These are phyloP conservation scores for Apamea monoglypha DNA, from an alignment of 2,888 invertebrate species.

Conservation along the genomic window DNA sequence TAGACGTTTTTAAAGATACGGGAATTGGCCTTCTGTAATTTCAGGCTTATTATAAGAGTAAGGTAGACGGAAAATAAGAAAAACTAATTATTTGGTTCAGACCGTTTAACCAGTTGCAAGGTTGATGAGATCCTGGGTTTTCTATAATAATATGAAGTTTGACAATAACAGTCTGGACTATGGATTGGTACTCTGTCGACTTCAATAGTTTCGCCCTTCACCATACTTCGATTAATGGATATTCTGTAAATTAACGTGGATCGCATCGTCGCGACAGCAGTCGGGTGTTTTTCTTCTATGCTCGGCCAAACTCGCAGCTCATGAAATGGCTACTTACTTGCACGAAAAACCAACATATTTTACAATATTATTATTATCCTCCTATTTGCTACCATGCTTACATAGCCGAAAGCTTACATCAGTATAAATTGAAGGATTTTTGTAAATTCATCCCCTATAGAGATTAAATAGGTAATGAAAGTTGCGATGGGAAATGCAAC, in stretches of 20 bases:
- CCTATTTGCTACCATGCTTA: background rate
- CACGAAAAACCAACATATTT: too few relatives aligned
- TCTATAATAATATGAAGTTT: background rate
- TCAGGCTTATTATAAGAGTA: slow-evolving; percentile 11
- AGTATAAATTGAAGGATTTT: background rate
- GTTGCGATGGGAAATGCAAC: background rate
- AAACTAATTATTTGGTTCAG: too few relatives aligned
- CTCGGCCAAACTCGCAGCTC: too few relatives aligned
- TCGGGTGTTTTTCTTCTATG: background rate
- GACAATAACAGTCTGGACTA: background rate
- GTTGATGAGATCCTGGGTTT: background rate
- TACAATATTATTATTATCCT: background rate
- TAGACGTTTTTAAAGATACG: background rate
- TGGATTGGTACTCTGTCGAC: background rate
- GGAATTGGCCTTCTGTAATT: background rate
- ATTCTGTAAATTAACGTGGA: background rate
- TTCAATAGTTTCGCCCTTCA: background rate
- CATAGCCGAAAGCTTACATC: background rate
- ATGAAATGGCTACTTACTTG: too few relatives aligned
- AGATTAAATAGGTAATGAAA: background rate
- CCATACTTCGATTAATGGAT: background rate
- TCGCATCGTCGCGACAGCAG: background rate
- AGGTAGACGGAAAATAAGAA: background rate
- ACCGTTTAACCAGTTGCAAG: too few relatives aligned
- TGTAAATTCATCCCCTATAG: background rate